A percentile compares a stretch with the other conserved stretches of the same genome.
phyloP scores from a whole-genome alignment of 2,113 vertebrate species.

The Amphiprion ocellaris region DNA sequence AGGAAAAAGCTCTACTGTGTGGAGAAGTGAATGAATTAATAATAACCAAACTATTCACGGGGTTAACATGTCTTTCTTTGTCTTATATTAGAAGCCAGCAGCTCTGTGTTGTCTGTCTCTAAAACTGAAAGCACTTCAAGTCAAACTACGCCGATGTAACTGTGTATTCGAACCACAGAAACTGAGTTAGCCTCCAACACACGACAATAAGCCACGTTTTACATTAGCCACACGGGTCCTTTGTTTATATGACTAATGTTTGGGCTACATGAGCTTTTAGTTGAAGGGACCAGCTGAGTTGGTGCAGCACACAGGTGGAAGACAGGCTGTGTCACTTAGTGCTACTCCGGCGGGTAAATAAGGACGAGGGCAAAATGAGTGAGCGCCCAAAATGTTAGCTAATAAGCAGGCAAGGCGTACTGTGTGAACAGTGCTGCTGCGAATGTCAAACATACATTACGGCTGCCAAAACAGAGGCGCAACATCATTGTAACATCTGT shows the following conservation, averaged over 20 bases:
- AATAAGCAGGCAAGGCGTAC: slow-evolving; percentile 21
- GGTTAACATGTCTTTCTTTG: background rate
- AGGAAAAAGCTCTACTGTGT: background rate
- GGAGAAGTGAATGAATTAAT: background rate
- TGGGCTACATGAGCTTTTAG: slow-evolving; percentile 5
- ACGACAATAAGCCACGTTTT: background rate
- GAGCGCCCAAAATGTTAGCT: slow-evolving; percentile 33
- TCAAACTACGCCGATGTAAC: background rate
- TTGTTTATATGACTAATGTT: slow-evolving; percentile 8
- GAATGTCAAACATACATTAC: slow-evolving; percentile 47
- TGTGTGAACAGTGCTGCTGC: slow-evolving; percentile 32
- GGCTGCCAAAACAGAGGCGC: slow-evolving; percentile 47
- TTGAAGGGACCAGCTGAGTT: slow-evolving; percentile 28
- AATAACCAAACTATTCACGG: too few relatives aligned
- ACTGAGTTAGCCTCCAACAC: background rate
- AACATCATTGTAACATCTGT: slow-evolving; percentile 62
- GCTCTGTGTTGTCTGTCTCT: background rate
- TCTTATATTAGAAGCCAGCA: background rate
- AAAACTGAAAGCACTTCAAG: background rate
- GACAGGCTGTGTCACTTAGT: background rate
- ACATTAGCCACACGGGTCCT: background rate
- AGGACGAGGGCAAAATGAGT: background rate
- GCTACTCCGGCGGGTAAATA: background rate
- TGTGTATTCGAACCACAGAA: too few relatives aligned
- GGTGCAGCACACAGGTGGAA: slow-evolving; percentile 64